Conservation (phyloP, 2,113 vertebrate species). For the human (Homo sapiens) region GRCh38 chr1:226641501-226642000, state of each 20-base stretch:
- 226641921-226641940: constrained; percentile 99
- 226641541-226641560: background rate
- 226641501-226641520: accelerated
- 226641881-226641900: background rate
- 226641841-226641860: background rate
- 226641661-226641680: background rate
- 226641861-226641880: accelerated
- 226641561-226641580: background rate
- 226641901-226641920: constrained; percentile 76
- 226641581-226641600: background rate
- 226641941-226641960: constrained; percentile 95
- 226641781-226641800: background rate
- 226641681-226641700: background rate
- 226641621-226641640: background rate
- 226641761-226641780: background rate
- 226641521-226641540: accelerated
- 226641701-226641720: background rate
- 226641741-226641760: background rate
- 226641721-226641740: background rate
- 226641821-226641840: background rate
- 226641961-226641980: constrained; percentile 99
- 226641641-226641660: accelerated
- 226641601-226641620: background rate
- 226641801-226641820: background rate
- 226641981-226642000: constrained; percentile 99